Base-by-base conservation (phyloP, 2,888 invertebrate species). In the Leptinotarsa rubiginosa region DNA sequence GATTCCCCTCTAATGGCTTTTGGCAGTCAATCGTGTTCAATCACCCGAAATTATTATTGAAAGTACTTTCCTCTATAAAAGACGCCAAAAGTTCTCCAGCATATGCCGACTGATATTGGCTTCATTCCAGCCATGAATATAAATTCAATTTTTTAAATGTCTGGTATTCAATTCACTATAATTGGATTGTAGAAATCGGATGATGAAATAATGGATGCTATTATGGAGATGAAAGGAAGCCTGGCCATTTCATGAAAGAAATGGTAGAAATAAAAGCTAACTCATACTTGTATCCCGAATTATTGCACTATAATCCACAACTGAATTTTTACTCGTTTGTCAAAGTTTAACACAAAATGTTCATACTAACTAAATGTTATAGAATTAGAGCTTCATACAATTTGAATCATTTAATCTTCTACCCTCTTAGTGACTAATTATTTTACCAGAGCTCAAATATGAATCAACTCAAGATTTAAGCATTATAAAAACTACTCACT, bases 71-170 rank as follows among this genome's bases (percentile, higher is more conserved):
- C n/a, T 62, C 62, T 41, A n/a, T 41, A 62, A 20, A 62, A n/a
- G 62, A 31, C 13, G 31, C 64, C 50, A 52, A 70, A 20, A 52
- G 52, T 50, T 65, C 54, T 71, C 25, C 47, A 56, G 71, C 65
- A 71, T 71, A 71, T 66, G 71, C 49, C 65, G 65, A 52, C 47
- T 20, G 20, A 56, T 71, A 71, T 71, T 71, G 71, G 71, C 66
- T 52, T 47, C 5, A 31, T n/a, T 71, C 71, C 71, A 71, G 47
- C 54, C 62, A 56, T 65, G 41, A 71, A 71, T 47, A 65, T 66
- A 56, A 65, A 71, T 54, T 71, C 16, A n/a, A 52, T n/a, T 71
- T 66, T 71, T 41, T 56, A 16, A 47, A 31, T 65, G 65, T 56
- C 70, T 71, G 52, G 25, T 54, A 71, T 71, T 65, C 65, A 52